Evolutionary conservation across 2,888 invertebrate genomes (phyloP).

Genomic region (Imbricaverruca yamaguchii): DNA sequence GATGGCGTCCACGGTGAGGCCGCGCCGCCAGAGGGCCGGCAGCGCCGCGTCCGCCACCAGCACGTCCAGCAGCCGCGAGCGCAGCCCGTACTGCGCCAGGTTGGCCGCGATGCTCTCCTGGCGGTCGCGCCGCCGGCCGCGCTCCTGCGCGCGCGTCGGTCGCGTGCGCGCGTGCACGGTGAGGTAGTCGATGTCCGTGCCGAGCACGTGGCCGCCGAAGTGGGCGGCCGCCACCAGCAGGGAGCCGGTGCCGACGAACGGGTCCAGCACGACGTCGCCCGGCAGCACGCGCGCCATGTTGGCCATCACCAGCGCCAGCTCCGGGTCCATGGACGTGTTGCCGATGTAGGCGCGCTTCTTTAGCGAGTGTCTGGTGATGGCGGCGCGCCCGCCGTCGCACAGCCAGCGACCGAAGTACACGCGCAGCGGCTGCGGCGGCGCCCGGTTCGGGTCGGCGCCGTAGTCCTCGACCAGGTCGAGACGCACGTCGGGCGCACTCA

Average conservation of each 20-base stretch:
- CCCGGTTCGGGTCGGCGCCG: slow-evolving; percentile 66
- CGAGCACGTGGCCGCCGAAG: slow-evolving; percentile 77
- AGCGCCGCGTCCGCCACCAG: slow-evolving; percentile 83
- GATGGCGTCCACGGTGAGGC: slow-evolving; percentile 75
- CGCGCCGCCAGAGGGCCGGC: slow-evolving; percentile 62
- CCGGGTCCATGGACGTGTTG: slow-evolving; percentile 98
- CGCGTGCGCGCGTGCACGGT: slow-evolving; percentile 81
- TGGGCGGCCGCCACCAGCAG: slow-evolving; percentile 79
- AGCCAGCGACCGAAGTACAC: slow-evolving; percentile 51
- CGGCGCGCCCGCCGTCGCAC: slow-evolving; percentile 71
- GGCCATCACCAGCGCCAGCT: slow-evolving; percentile 87
- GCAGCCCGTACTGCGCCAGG: slow-evolving; percentile 76
- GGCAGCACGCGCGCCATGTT: slow-evolving; percentile 73
- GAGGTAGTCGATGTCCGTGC: slow-evolving; percentile 89
- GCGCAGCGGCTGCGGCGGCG: slow-evolving; percentile 46
- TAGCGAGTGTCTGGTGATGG: slow-evolving; percentile 70
- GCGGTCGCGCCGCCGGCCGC: slow-evolving; percentile 38
- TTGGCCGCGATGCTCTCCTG: slow-evolving; percentile 85
- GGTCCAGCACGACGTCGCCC: slow-evolving; percentile 74
- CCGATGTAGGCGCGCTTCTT: slow-evolving; percentile 92
- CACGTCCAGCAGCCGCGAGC: slow-evolving; percentile 70
- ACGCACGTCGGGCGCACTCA: slow-evolving; percentile 69
- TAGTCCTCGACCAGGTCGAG: slow-evolving; percentile 83
- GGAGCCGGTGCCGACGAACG: slow-evolving; percentile 78
- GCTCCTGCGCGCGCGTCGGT: slow-evolving; percentile 55